Evolutionary conservation across 1,140 invertebrate species (phyloP), one percentile per base, ranked within the genome.

Genomic region (Cydia fagiglandana): DNA sequence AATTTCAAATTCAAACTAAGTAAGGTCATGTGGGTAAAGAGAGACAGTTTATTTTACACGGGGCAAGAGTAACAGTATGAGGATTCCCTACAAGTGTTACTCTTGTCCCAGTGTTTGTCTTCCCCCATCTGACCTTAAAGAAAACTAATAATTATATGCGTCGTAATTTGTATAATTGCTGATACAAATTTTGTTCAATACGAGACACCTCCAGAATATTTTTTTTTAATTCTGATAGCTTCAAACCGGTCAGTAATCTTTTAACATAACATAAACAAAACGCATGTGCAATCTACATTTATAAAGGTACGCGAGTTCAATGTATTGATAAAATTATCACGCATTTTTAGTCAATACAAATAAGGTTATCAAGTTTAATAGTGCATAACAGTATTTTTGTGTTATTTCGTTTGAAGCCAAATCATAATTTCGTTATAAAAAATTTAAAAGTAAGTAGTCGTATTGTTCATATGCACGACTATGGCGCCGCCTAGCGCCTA

Each of bases 241-340:
- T 17, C 10, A 61, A 61, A 61, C 56, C 56, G 56, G 56, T 61
- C 56, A 61, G 6, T 61, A 61, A 61, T 24, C 17, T 24, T 61
- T 61, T 10, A 24, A n/a, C 4, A 61, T 10, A 24, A n/a, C 4
- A 61, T 61, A 61, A 61, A 61, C 53, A 56, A 50, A 13, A 50
- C 15, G 15, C n/a, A 56, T 4, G 7, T 56, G n/a, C 53, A 17
- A 56, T 9, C 15, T 61, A 61, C 56, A 53, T 61, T 61, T 24
- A 4, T 24, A 24, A 61, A 61, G 17, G 56, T 24, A 24, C 10
- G n/a, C 56, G 17, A 20, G n/a, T 0, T 2, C n/a, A 20, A 20
- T 61, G 17, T 61, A 61, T 20, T 61, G n/a, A 24, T 15, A 17
- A 9, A 61, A 61, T 61, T 61, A 61, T 61, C 53, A 61, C 9